Base-by-base conservation (phyloP, 2,113 vertebrate species). In the Atlantisia rogersi region DNA sequence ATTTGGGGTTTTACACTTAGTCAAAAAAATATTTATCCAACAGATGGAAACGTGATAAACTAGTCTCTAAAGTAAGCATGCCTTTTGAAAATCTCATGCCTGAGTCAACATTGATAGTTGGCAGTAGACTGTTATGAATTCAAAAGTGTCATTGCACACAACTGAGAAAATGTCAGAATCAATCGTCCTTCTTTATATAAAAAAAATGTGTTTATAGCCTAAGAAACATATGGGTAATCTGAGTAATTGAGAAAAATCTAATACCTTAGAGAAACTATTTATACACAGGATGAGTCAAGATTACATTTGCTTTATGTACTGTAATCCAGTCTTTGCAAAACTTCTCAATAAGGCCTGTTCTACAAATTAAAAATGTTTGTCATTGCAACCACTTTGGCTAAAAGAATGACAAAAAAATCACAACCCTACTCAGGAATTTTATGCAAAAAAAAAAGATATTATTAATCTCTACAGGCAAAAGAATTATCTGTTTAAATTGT, bases 11-110 rank as follows among this genome's bases (percentile, higher is more conserved):
- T 96, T 92, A 93, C 60, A 94, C 73, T 92, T 95, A 86, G 68
- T 52, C 56, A 82, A 94, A 93, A 95, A 95, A 85, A 91, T 90
- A 90, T 96, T 96, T 96, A 95, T 70, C 93, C 87, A 94, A 95
- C 85, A 94, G 90, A 95, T 95, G 93, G 93, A 94, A 96, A 96
- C 82, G 86, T 78, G 86, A 93, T 76, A 94, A 95, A 86, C 35
- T 60, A 76, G 70, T 88, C 84, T 67, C 85, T 96, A 71, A 93
- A 96, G 92, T 75, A 94, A 96, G 79, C 56, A 71, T 9, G 48
- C 76, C 52, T 93, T 92, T 67, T 59, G 82, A 90, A 94, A 93
- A 94, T 93, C 86, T 94, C 73, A 78, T 60, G 88, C 68, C 53
- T 95, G 94, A 96, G 71, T 94, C 93, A 96, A 75, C 68, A 95